A percentile compares a stretch with the other conserved stretches of the same genome.
Evolutionary conservation across 2,888 invertebrate species (phyloP).

Genomic region (Lepidocyrtinus sp.): DNA sequence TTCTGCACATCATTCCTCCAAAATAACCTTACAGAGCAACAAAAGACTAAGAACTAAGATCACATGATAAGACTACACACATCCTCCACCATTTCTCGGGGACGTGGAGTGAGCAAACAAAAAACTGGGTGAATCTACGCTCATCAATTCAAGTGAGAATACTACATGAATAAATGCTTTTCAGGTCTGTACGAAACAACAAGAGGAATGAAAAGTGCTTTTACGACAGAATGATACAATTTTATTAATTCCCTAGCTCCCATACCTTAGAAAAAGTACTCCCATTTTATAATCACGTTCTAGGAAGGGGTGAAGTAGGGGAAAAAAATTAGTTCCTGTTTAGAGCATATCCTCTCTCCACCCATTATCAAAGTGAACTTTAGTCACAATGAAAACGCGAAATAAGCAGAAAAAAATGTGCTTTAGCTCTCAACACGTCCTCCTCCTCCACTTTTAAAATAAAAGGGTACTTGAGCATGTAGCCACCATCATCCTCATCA

Average conservation of each 20-base stretch:
- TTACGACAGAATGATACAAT: not conserved
- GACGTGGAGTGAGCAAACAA: not conserved
- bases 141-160: not conserved
- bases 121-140: constrained; percentile 5
- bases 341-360: not conserved
- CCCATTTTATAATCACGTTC: not conserved
- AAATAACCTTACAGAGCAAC: not conserved
- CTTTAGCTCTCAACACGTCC: not conserved
- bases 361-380: not conserved
- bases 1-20: constrained; percentile 7
- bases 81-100: not conserved
- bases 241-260: not conserved
- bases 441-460: not conserved
- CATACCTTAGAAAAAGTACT: not conserved
- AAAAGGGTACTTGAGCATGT: constrained; percentile 6
- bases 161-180: not conserved
- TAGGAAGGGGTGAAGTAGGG: not conserved
- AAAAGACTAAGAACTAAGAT: not conserved
- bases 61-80: not conserved
- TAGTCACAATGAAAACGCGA: not conserved
- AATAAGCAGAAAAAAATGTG: constrained; percentile 8
- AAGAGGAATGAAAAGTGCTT: not conserved
- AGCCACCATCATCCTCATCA: constrained; percentile 6
- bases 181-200: not conserved
- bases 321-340: not conserved